Evolutionary conservation across 2,888 invertebrate species (phyloP).

Genomic region (Drosophila greeni): DNA sequence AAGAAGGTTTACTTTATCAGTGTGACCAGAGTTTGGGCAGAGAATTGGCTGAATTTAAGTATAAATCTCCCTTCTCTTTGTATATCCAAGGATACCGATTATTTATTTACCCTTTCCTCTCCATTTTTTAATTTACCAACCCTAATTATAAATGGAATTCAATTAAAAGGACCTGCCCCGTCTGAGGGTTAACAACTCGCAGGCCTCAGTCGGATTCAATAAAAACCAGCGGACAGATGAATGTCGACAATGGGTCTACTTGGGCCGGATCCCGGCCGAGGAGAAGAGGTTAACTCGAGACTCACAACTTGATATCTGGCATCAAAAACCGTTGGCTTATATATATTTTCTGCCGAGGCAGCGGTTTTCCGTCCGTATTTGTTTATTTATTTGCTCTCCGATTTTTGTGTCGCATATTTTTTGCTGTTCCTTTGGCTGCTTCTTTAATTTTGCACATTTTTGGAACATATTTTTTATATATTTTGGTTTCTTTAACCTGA

Average conservation of each 20-base stretch:
- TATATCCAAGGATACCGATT: no score
- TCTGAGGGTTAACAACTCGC: slow-evolving; percentile 50
- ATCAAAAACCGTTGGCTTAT: slow-evolving; percentile 36
- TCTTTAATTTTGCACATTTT: slow-evolving; percentile 42
- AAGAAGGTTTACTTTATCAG: no score
- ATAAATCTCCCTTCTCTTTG: no score
- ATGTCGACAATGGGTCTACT: slow-evolving; percentile 44
- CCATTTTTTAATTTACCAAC: not conserved
- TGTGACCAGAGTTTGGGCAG: no score
- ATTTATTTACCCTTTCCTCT: not conserved
- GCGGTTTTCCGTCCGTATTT: slow-evolving; percentile 50
- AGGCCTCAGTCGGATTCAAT: slow-evolving; percentile 17
- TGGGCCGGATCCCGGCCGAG: slow-evolving; percentile 23
- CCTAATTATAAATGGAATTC: slow-evolving; percentile 6
- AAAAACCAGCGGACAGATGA: slow-evolving; percentile 34
- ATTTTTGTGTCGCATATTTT: slow-evolving; percentile 32
- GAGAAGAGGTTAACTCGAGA: slow-evolving; percentile 31
- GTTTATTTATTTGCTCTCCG: slow-evolving; percentile 64
- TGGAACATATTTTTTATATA: slow-evolving; percentile 23
- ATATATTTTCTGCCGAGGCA: slow-evolving; percentile 21
- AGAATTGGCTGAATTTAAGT: no score
- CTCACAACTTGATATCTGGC: slow-evolving; percentile 52
- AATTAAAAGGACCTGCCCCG: slow-evolving; percentile 27
- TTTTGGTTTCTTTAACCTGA: slow-evolving; percentile 36
- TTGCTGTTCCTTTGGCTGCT: not conserved